phyloP scores from a whole-genome alignment of 2,113 vertebrate species.

The Hippolais icterina region DNA sequence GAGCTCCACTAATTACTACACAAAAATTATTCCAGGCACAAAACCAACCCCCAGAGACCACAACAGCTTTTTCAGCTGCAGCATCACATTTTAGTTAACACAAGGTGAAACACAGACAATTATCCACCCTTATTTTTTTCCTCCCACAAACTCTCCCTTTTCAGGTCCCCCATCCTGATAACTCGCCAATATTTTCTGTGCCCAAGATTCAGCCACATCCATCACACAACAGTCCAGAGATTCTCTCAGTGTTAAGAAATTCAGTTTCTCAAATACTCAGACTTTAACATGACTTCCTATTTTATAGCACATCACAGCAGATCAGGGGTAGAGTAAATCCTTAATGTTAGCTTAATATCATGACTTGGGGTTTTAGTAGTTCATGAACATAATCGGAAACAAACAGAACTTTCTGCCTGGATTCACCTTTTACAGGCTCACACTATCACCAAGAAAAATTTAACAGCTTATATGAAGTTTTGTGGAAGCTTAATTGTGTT shows the following conservation, averaged over 20 bases:
- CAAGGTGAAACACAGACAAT: background rate
- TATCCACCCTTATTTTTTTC: background rate
- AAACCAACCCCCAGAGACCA: background rate
- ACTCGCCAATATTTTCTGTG: background rate
- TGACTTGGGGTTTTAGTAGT: background rate
- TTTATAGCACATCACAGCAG: background rate
- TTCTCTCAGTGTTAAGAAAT: background rate
- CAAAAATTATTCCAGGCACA: background rate
- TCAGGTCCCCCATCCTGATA: background rate
- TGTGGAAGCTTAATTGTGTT: background rate
- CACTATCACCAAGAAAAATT: background rate
- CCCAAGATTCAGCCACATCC: background rate
- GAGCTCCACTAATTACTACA: background rate
- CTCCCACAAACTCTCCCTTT: background rate
- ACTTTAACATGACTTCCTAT: background rate
- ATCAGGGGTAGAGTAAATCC: background rate
- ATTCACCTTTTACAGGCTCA: background rate
- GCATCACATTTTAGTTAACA: background rate
- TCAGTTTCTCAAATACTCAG: background rate
- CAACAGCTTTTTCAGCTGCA: background rate
- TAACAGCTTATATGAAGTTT: background rate
- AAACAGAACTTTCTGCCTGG: background rate
- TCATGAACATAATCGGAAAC: background rate
- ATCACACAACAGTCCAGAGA: background rate
- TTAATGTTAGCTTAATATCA: background rate